Conservation (phyloP, 2,797 vertebrate genomes). For the Falco rusticolus region DNA sequence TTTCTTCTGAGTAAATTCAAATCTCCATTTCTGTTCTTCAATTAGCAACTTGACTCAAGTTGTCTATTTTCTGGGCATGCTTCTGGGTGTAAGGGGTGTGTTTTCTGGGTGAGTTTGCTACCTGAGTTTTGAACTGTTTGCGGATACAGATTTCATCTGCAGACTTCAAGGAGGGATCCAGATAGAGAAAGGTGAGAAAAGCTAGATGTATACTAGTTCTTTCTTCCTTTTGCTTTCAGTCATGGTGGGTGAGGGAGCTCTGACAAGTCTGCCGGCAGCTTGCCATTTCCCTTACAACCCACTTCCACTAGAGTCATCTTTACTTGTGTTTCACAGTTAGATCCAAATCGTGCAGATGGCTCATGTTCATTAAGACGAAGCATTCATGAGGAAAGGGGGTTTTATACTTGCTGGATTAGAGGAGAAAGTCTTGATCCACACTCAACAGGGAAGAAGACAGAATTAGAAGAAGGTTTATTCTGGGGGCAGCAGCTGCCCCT, state of each 20-base stretch:
- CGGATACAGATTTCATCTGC: neutral
- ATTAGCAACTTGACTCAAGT: neutral
- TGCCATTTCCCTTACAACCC: neutral
- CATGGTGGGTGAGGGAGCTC: neutral
- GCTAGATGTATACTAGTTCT: neutral
- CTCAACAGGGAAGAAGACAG: neutral
- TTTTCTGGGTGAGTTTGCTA: neutral
- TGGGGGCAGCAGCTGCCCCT: neutral
- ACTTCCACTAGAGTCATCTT: neutral
- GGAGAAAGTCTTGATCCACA: neutral
- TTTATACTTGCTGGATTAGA: neutral
- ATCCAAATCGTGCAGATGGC: neutral
- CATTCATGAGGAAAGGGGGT: neutral
- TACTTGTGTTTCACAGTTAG: neutral
- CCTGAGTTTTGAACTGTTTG: neutral
- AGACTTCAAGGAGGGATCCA: neutral
- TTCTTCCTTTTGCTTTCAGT: neutral
- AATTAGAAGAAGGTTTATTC: neutral
- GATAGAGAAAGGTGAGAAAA: neutral
- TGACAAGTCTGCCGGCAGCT: neutral
- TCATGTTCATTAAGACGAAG: neutral
- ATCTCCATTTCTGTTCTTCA: neutral
- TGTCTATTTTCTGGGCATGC: neutral
- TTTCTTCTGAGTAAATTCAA: neutral
- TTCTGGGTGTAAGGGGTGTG: neutral